These are phyloP conservation scores for Gryon sp. DNA, from an alignment of 1,140 invertebrate species.

Conservation along the genomic window DNA sequence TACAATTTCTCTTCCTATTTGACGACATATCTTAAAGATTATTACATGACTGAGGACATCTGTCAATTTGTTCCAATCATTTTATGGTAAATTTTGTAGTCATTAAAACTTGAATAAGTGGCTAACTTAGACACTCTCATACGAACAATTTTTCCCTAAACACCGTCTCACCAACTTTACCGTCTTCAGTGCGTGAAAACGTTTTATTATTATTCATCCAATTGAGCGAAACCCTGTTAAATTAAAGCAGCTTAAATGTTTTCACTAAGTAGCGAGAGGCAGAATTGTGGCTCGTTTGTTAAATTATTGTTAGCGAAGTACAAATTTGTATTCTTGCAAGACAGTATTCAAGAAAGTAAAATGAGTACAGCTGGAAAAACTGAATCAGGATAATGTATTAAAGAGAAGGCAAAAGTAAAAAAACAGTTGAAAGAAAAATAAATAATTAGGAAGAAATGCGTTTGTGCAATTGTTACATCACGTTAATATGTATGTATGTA, in stretches of 20 bases:
- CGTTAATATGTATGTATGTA: background rate
- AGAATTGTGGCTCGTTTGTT: slow-evolving; percentile 35
- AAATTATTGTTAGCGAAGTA: slow-evolving; percentile 28
- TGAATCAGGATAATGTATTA: background rate
- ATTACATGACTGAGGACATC: slow-evolving; percentile 10
- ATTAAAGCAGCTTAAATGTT: slow-evolving; percentile 48
- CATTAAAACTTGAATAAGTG: too few species aligned
- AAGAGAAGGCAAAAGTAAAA: too few species aligned
- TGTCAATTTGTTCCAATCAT: slow-evolving; percentile 26
- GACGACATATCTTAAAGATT: too few species aligned
- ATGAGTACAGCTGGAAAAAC: background rate
- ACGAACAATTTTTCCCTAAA: too few species aligned
- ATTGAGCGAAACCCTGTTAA: slow-evolving; percentile 42
- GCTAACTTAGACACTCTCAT: too few species aligned
- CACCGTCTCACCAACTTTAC: slow-evolving; percentile 11
- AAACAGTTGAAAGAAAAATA: background rate
- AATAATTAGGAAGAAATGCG: background rate
- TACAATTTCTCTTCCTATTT: too few species aligned
- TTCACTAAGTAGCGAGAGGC: slow-evolving; percentile 12
- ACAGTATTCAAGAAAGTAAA: background rate
- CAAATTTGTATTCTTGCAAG: slow-evolving; percentile 6
- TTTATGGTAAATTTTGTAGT: too few species aligned
- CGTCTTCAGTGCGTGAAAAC: slow-evolving; percentile 9
- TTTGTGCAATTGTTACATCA: background rate
- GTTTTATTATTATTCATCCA: slow-evolving; percentile 34